Percentiles rank a stretch among this genome's conserved stretches.
Conservation (phyloP, 2,888 invertebrate genomes). For the Cenopis cana region DNA sequence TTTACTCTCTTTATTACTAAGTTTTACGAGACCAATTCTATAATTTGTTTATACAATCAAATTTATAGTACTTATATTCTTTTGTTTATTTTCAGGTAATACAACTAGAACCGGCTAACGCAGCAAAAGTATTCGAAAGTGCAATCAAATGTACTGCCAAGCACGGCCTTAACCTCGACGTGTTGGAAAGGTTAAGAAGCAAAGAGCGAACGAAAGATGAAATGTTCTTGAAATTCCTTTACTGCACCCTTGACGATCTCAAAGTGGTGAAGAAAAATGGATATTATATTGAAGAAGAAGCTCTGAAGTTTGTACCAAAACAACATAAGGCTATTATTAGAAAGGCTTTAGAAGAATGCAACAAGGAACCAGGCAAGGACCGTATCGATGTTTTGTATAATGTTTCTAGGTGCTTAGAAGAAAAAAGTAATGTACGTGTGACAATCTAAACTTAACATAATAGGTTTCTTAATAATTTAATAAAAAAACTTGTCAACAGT, state of each 20-base stretch:
- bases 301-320: conserved; percentile 55
- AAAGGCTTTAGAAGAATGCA: conserved; percentile 59
- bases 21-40: too few species aligned
- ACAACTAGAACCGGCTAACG: conserved; percentile 31
- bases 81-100: conserved; percentile 27
- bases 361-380: conserved; percentile 53
- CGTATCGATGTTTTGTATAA: conserved; percentile 58
- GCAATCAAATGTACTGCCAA: conserved; percentile 29
- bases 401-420: conserved; percentile 54
- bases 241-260: conserved; percentile 58
- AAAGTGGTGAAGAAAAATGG: conserved; percentile 50
- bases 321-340: conserved; percentile 53
- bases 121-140: conserved; percentile 32
- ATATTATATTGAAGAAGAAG: conserved; percentile 57
- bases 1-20: too few species aligned
- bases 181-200: conserved; percentile 14
- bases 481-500: not conserved
- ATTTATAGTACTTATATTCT: not conserved
- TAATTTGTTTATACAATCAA: not conserved
- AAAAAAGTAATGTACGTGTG: conserved; percentile 24
- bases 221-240: conserved; percentile 55
- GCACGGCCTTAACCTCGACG: conserved; percentile 19
- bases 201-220: conserved; percentile 50
- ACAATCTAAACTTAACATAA: conserved; percentile 9
- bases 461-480: not conserved